Percentiles rank a stretch among this genome's conserved stretches.
Conservation (phyloP, 2,797 vertebrate species). For the Poecilia gillii region DNA sequence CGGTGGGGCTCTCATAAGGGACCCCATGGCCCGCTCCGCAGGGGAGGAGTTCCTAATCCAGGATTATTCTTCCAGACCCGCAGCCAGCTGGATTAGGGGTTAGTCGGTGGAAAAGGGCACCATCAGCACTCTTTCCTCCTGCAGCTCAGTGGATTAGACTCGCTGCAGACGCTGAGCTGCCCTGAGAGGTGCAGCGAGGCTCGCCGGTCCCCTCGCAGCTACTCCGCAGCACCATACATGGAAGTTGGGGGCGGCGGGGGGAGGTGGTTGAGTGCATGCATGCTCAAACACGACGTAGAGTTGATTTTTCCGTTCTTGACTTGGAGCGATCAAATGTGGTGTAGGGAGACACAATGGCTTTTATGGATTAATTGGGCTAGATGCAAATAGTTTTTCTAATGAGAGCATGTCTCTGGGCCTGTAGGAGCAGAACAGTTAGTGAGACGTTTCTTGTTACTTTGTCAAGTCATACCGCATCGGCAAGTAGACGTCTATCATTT, state of each 20-base stretch:
- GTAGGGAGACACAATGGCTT: constrained; percentile 44
- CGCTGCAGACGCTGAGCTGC: constrained; percentile 43
- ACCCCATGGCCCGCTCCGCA: constrained; percentile 55
- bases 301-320: constrained; percentile 66
- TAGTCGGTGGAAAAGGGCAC: constrained; percentile 72
- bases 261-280: constrained; percentile 52
- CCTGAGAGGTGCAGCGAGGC: constrained; percentile 55
- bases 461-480: background rate
- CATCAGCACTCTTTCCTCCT: constrained; percentile 72
- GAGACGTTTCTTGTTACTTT: constrained; percentile 10
- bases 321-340: constrained; percentile 47
- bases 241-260: constrained; percentile 53
- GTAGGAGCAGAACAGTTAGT: background rate
- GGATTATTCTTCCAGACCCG: constrained; percentile 77
- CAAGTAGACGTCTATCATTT: background rate
- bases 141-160: constrained; percentile 77
- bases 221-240: constrained; percentile 73
- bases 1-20: constrained; percentile 46
- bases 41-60: constrained; percentile 75
- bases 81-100: constrained; percentile 77
- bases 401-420: constrained; percentile 2
- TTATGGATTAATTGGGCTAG: constrained; percentile 24
- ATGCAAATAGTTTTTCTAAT: background rate
- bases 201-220: constrained; percentile 51
- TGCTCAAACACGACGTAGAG: constrained; percentile 40